A percentile compares a stretch with the other conserved stretches of the same genome.
Evolutionary conservation across 2,113 vertebrate genomes (phyloP).

Genomic region (Petromus typicus): DNA sequence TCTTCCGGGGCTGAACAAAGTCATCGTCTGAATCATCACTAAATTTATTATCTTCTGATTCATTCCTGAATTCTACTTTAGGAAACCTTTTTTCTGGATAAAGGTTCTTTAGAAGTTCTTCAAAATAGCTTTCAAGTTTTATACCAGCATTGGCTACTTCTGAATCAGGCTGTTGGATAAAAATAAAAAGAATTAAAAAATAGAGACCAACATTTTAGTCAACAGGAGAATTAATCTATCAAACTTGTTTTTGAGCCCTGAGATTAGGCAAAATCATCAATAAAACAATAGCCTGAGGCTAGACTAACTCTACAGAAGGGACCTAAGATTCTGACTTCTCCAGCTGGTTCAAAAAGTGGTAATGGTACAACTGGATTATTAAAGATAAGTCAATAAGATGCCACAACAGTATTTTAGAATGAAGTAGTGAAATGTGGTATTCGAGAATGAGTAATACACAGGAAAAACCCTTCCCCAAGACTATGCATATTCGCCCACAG

Average conservation of each 20-base stretch:
- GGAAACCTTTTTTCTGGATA: slow-evolving; percentile 89
- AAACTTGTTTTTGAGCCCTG: not conserved
- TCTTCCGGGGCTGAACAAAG: slow-evolving; percentile 89
- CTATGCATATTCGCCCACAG: not conserved
- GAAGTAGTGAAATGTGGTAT: not conserved
- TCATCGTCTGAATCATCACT: slow-evolving; percentile 89
- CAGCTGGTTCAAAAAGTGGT: not conserved
- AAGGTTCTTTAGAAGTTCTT: slow-evolving; percentile 87
- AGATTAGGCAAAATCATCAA: not conserved
- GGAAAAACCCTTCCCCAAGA: not conserved
- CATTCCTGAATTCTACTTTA: slow-evolving; percentile 81
- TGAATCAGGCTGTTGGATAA: slow-evolving; percentile 88
- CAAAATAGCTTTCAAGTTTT: slow-evolving; percentile 90
- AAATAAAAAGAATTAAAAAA: slow-evolving; percentile 72
- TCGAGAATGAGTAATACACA: not conserved
- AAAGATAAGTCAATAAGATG: not conserved
- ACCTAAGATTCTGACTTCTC: not conserved
- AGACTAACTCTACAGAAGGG: not conserved
- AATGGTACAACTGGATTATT: not conserved
- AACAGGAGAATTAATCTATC: slow-evolving; percentile 35
- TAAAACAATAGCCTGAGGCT: not conserved
- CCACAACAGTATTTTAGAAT: not conserved
- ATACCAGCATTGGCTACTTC: slow-evolving; percentile 90
- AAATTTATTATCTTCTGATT: slow-evolving; percentile 83
- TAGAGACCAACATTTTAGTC: not conserved